Evolutionary conservation across 2,113 vertebrate genomes (phyloP), one percentile per base, ranked within the genome.

Genomic region (Gobio gobio): DNA sequence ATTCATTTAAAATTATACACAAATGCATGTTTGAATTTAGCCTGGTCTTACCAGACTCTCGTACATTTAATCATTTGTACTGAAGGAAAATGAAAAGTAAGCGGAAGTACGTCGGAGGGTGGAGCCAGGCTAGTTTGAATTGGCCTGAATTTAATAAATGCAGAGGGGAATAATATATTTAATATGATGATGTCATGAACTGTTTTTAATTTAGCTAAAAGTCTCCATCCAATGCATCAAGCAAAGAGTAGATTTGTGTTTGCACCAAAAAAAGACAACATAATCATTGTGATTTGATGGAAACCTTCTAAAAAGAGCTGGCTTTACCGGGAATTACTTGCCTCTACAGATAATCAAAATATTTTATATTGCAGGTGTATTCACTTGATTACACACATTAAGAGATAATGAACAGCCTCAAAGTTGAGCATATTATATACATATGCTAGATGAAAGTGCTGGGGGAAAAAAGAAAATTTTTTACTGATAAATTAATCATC

Each of bases 371-470:
- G 36, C 77, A 47, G 36, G 18, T 79, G 22, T 78, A 40, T 78
- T 59, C 20, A 59, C 5, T 59, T 22, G 54, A 47, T 63, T 45
- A 22, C 61, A 33, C 49, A 61, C 16, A 49, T 49, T 33, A 81
- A 45, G 54, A 61, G 12, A 78, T 78, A 29, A 58, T 77, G 26
- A 58, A 76, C 51, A 58, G 20, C 26, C 63, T 33, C 63, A 18
- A 43, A 70, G 9, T 5, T 70, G 36, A 70, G 18, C 18, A 43
- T 5, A 64, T 80, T 20, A 64, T 18, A 24, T 49, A 14, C 59
- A 80, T 47, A 18, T 64, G 78, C 78, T 80, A n/a, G 56, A n/a
- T 78, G 33, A 59, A 78, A n/a, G 33, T 78, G 33, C 54, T 59
- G 29, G 47, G 47, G 3, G 0, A 20, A 56, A 20, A 56, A 51